phyloP scores from a whole-genome alignment of 2,113 vertebrate species.

The Aphyosemion australe region DNA sequence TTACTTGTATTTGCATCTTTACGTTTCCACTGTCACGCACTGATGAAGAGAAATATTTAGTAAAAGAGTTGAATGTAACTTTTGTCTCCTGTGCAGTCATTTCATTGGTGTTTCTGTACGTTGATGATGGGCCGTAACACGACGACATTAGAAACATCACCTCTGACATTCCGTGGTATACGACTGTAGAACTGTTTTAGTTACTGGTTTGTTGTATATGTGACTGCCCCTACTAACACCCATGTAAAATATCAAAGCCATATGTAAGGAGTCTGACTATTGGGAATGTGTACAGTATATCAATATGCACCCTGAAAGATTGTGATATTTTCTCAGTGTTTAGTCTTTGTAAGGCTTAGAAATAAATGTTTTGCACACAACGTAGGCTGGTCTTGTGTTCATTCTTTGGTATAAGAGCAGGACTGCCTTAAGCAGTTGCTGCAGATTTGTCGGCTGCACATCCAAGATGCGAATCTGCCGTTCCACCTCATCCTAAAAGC shows the following conservation, averaged over 20 bases:
- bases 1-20: constrained; percentile 47
- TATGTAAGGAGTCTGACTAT: constrained; percentile 32
- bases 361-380: constrained; percentile 78
- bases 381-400: neutral
- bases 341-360: constrained; percentile 77
- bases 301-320: constrained; percentile 63
- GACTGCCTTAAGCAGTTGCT: no score
- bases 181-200: constrained; percentile 58
- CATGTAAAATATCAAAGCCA: constrained; percentile 63
- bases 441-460: no score
- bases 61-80: constrained; percentile 63
- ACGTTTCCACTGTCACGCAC: constrained; percentile 60
- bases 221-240: constrained; percentile 50
- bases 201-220: constrained; percentile 40
- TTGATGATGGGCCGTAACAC: constrained; percentile 30
- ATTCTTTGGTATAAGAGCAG: constrained; percentile 10
- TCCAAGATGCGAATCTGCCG: no score
- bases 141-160: constrained; percentile 41
- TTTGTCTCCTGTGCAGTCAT: constrained; percentile 50
- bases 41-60: constrained; percentile 35
- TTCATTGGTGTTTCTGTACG: constrained; percentile 26
- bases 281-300: constrained; percentile 50
- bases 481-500: no score
- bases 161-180: constrained; percentile 31
- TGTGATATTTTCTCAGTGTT: constrained; percentile 70